Evolutionary conservation across 2,113 vertebrate species (phyloP), one percentile per base, ranked within the genome.

Genomic region (Xenus cinereus): DNA sequence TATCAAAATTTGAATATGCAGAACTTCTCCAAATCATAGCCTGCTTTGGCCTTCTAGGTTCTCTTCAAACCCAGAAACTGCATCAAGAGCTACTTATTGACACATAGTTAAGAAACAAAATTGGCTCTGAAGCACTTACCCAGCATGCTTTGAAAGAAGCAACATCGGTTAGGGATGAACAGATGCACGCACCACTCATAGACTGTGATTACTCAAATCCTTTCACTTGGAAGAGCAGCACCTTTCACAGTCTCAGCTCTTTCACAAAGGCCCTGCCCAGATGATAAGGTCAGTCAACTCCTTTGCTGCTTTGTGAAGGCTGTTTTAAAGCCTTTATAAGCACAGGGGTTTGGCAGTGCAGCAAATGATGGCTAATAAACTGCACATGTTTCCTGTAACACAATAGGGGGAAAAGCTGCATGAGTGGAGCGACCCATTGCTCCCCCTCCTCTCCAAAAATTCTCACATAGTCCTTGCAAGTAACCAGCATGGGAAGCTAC

Each of bases 161-260:
- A 39, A 7, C 18, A 8, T 1, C 28, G 20, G 28, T 50, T 28
- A 20, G 26, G 20, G 11, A 16, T 16, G 37, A 66, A 57, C 11
- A 57, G 39, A 51, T 82, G 14, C 30, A 66, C 2, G 4, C 0
- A 4, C 14, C 2, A 1, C 23, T 18, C 3, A 2, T 22, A 26
- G 21, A 23, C 3, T 48, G 75, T 62, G 37, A 35, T 41, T 35
- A 4, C 16, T 30, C 33, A 35, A 53, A 27, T 28, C 16, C 39
- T 89, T 54, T 21, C 43, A 18, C 37, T 20, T 39, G 30, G 54
- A 51, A n/a, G 9, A 69, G 41, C 7, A 77, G 48, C 1, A 7
- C 2, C 18, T 57, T 43, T 67, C 46, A 77, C 10, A 28, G 46
- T 32, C 18, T 53, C 37, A 28, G 20, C 14, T 67, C 51, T 53